Evolutionary conservation across 2,797 vertebrate species (phyloP).

Genomic region (Ibycter americanus): DNA sequence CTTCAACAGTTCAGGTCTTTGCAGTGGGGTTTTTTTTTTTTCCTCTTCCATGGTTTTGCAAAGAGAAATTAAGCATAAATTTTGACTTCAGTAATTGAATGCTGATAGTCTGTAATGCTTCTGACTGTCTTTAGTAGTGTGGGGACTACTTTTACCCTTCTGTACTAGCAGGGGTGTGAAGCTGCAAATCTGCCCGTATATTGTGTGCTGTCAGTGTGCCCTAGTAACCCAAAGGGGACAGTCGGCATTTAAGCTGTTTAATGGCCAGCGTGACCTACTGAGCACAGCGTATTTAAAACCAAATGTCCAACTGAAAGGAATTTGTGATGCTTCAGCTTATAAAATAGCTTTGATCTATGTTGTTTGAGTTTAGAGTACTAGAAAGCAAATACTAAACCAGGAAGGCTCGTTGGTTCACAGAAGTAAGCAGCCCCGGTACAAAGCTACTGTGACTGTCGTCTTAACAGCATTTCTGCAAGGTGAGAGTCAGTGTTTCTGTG

Average conservation of each 20-base stretch:
- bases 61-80: not conserved
- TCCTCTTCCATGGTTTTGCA: not conserved
- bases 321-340: not conserved
- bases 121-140: not conserved
- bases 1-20: not conserved
- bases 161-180: not conserved
- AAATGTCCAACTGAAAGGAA: not conserved
- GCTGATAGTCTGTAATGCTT: not conserved
- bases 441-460: not conserved
- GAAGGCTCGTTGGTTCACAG: not conserved
- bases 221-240: not conserved
- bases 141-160: not conserved
- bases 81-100: not conserved
- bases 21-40: not conserved
- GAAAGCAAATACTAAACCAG: not conserved
- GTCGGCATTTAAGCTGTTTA: not conserved
- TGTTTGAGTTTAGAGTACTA: not conserved
- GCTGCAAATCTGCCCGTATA: rapidly evolving
- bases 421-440: not conserved
- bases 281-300: not conserved
- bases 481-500: not conserved
- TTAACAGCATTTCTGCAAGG: too few species aligned
- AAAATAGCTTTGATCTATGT: not conserved
- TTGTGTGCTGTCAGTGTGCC: not conserved
- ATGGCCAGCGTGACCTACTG: not conserved